These are phyloP conservation scores for Hippocampus mohnikei DNA, from an alignment of 2,113 vertebrate genomes.

Conservation along the genomic window DNA sequence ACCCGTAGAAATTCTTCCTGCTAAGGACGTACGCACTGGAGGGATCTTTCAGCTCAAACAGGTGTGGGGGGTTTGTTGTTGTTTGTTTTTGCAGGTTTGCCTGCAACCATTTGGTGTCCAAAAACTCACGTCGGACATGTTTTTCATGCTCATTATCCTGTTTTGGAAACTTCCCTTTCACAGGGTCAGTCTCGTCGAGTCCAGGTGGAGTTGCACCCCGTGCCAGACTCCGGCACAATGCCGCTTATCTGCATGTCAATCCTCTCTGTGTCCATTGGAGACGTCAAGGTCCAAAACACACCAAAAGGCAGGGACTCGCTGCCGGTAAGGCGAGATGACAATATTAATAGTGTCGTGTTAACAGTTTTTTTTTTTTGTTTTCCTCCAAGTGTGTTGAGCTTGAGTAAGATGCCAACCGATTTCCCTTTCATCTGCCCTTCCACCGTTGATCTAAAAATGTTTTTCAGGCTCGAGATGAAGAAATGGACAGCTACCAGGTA, in stretches of 20 bases:
- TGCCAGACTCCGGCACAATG: slow-evolving; percentile 94
- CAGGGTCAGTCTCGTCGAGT: slow-evolving; percentile 92
- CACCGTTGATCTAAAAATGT: not conserved
- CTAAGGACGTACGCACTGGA: slow-evolving; percentile 83
- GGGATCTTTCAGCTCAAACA: slow-evolving; percentile 93
- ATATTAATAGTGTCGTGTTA: not conserved
- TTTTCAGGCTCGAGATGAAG: slow-evolving; percentile 67
- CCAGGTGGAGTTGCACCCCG: slow-evolving; percentile 87
- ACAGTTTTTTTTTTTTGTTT: not conserved
- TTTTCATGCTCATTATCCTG: not conserved
- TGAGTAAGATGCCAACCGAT: not conserved
- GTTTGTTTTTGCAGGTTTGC: no score
- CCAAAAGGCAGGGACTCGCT: slow-evolving; percentile 55
- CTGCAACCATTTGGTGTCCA: not conserved
- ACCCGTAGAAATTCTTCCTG: slow-evolving; percentile 87
- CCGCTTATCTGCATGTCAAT: slow-evolving; percentile 88
- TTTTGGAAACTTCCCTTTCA: not conserved
- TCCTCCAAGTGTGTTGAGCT: not conserved
- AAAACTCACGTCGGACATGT: not conserved
- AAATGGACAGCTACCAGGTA: slow-evolving; percentile 99
- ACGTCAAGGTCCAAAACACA: slow-evolving; percentile 79
- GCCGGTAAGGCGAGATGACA: not conserved
- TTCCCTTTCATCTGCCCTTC: not conserved
- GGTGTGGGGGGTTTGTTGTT: slow-evolving; percentile 60
- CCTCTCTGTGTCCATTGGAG: slow-evolving; percentile 87